These are phyloP conservation scores for Ochropacha duplaris DNA, from an alignment of 2,888 invertebrate species.

Conservation along the genomic window DNA sequence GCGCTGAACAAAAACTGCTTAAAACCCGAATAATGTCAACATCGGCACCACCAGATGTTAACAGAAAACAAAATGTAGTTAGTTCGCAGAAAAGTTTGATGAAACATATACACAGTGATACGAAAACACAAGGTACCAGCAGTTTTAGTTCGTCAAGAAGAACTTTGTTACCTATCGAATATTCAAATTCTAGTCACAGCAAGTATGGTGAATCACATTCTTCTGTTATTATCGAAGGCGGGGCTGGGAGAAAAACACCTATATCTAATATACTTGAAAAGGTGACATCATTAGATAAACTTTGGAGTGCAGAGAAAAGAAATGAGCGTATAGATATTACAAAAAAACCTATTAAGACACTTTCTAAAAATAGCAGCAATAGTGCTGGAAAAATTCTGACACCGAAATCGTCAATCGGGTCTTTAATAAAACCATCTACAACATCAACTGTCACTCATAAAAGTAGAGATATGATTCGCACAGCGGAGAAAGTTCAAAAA, in stretches of 20 bases:
- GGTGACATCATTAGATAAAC: conserved; percentile 81
- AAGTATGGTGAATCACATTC: conserved; percentile 51
- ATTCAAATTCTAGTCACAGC: conserved; percentile 51
- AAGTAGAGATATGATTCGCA: conserved; percentile 76
- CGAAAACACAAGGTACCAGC: conserved; percentile 60
- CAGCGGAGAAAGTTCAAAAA: conserved; percentile 73
- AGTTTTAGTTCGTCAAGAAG: conserved; percentile 74
- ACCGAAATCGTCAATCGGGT: conserved; percentile 22
- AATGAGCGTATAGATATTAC: conserved; percentile 69
- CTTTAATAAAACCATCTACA: conserved; percentile 31
- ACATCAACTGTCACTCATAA: conserved; percentile 53
- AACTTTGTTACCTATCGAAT: conserved; percentile 72
- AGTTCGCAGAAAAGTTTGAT: conserved; percentile 30
- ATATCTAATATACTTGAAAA: conserved; percentile 77
- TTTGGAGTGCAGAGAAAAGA: conserved; percentile 77
- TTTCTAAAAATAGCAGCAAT: conserved; percentile 37
- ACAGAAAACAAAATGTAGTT: conserved; percentile 55
- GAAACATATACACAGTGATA: conserved; percentile 39
- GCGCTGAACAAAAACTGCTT: conserved; percentile 23
- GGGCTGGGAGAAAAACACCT: conserved; percentile 75
- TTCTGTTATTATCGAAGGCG: conserved; percentile 72
- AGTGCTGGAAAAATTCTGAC: conserved; percentile 29
- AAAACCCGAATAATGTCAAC: conserved; percentile 60
- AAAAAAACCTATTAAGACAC: conserved; percentile 54
- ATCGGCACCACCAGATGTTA: conserved; percentile 69